Evolutionary conservation across 1,140 invertebrate species (phyloP).

Genomic region (Drosophila mayri): DNA sequence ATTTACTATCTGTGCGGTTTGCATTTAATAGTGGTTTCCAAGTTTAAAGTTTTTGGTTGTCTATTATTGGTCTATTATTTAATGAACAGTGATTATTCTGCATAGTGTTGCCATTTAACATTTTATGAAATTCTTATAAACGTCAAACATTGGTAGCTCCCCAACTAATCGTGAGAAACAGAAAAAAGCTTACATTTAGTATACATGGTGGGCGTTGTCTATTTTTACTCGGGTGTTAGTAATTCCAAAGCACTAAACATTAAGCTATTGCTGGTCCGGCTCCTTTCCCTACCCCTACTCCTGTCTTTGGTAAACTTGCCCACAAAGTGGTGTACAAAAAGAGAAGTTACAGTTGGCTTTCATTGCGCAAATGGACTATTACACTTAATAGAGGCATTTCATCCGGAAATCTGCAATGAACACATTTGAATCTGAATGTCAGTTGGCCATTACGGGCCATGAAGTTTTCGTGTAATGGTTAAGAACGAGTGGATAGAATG

Average conservation of each 20-base stretch:
- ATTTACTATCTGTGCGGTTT: neutral
- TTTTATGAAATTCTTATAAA: neutral
- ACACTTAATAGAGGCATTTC: slow-evolving; percentile 38
- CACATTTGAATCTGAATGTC: slow-evolving; percentile 14
- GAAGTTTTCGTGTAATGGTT: slow-evolving; percentile 1
- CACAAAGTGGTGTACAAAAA: slow-evolving; percentile 3
- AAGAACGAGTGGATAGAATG: neutral
- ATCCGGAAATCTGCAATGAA: slow-evolving; percentile 20
- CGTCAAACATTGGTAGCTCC: neutral
- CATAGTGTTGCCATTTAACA: neutral
- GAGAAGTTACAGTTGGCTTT: slow-evolving; percentile 16
- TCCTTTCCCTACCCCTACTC: neutral
- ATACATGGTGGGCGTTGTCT: neutral
- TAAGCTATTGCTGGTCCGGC: neutral
- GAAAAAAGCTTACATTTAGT: neutral
- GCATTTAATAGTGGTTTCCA: neutral
- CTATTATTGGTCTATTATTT: neutral
- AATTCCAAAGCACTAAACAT: neutral
- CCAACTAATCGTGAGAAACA: neutral
- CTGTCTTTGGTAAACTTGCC: neutral
- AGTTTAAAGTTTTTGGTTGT: neutral
- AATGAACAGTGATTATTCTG: neutral
- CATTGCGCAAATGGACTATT: slow-evolving; percentile 29
- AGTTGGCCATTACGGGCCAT: slow-evolving; percentile 8
- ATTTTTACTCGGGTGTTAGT: neutral